These are phyloP conservation scores for Platyscelio sp. DNA, from an alignment of 2,888 invertebrate species.

Conservation along the genomic window DNA sequence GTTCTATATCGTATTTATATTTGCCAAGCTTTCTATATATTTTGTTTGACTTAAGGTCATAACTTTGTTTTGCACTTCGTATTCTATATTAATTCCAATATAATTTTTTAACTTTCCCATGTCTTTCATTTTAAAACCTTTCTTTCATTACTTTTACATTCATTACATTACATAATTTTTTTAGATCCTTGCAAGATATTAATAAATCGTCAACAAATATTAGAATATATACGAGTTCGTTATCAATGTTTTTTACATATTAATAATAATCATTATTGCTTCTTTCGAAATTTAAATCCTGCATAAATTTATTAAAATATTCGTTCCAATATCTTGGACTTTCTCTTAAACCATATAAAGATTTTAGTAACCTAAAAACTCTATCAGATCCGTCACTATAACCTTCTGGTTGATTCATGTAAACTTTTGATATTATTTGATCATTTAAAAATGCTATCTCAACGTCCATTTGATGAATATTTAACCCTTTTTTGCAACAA, in stretches of 20 bases:
- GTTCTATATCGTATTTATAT: conserved; percentile 37
- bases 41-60: conserved; percentile 39
- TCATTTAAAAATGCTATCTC: not conserved
- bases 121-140: conserved; percentile 52
- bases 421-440: too few relatives aligned
- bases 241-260: not conserved
- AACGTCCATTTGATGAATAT: not conserved
- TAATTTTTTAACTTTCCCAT: conserved; percentile 44
- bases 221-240: not conserved
- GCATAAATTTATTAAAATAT: too few relatives aligned
- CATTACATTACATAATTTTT: too few relatives aligned
- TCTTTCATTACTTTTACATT: conserved; percentile 38
- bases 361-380: not conserved
- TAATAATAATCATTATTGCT: not conserved
- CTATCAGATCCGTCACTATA: not conserved
- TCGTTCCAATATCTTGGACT: too few relatives aligned
- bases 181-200: conserved; percentile 17
- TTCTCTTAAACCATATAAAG: too few relatives aligned
- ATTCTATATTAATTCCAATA: conserved; percentile 51
- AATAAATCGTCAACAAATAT: conserved; percentile 9
- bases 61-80: conserved; percentile 9
- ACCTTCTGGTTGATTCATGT: not conserved
- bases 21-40: conserved; percentile 39
- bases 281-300: too few relatives aligned
- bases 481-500: conserved; percentile 5